Evolutionary conservation across 1,140 invertebrate genomes (phyloP), one percentile per base, ranked within the genome.

Genomic region (Zaprionus kolodkinae): DNA sequence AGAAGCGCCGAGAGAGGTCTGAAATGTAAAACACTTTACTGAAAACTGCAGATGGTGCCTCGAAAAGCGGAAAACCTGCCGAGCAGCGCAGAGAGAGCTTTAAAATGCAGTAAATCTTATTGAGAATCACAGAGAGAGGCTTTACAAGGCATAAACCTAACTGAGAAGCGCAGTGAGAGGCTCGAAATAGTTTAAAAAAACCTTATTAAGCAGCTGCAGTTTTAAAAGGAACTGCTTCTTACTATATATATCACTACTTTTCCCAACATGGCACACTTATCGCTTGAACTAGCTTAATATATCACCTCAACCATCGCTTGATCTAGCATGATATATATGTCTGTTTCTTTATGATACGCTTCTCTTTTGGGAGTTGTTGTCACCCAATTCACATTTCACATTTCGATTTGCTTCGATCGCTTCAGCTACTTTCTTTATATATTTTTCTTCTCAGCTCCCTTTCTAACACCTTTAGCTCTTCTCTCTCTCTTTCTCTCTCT

Each of bases 401-500:
- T 55, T 55, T 55, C 3, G 17, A 25, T 50, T 13, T 12, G 12
- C 27, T 55, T 21, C 21, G 33, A 27, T 27, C 21, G 33, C 52
- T 27, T 12, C 52, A 54, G 52, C 52, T 55, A 55, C 52, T 55
- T 55, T 55, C 52, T 30, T 30, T 30, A 30, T 30, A 5, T 30
- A 6, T 30, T 2, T 30, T 30, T 30, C 3, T 30, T 30, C 3
- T 6, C 52, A 55, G 13, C 52, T 25, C 11, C 17, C 9, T 12
- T 25, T 17, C 17, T 50, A 9, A 7, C 40, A 45, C 40, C 30
- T 33, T 3, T 33, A 33, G 5, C 25, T 27, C 25, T 27, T 11
- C 50, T n/a, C 12, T 0, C 54, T 56, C 2, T 0, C 6, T 62
- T 10, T n/a, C 64, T 52, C 12, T 25, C 33, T n/a, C n/a, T n/a